Base-by-base conservation (phyloP, 30 jellyfish, hydroid and myxozoan genomes). In the Chrysaora quinquecirrha region DNA sequence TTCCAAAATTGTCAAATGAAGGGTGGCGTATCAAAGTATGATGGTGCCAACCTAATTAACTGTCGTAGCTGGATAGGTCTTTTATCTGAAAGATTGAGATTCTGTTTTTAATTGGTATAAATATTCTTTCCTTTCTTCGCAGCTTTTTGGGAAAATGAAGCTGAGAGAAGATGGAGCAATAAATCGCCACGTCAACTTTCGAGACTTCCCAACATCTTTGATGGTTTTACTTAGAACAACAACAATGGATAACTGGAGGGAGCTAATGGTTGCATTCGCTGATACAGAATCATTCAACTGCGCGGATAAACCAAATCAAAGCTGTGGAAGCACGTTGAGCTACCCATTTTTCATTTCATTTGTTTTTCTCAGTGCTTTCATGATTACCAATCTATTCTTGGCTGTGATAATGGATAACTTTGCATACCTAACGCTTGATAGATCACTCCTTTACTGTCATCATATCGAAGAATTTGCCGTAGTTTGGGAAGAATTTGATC, bases 401-500 rank as follows among this genome's bases (percentile, higher is more conserved):
- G 97, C 97, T 4, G 93, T 90, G 22, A 78, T 90, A 46, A 90
- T 90, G 97, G 97, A 90, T 58, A 90, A 90, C 71, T 90, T 90
- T 46, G 84, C 72, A 58, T 90, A 90, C 75, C 87, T 90, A 1
- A 90, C 97, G 32, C 60, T 76, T 34, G 97, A 90, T 56, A 25
- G 76, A 22, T 83, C 97, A 1, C 78, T 71, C 9, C 74, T 83
- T 10, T 86, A 84, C 75, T 48, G 71, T 48, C 96, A 90, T 33
- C 92, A 90, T 56, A 83, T 90, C 27, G 48, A 60, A 18, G 52
- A 29, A 46, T 84, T 84, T 27, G 74, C 80, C 35, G 75, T 34
- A 3, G 61, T 69, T 22, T 84, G 95, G 95, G 30, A 34, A 19
- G 76, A 58, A 21, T 73, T 56, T 30, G 95, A 84, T 48, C 21